A percentile compares a stretch with the other conserved stretches of the same genome.
These are phyloP conservation scores for Chionoecetes opilio DNA, from an alignment of 1,140 invertebrate genomes.

Conservation along the genomic window DNA sequence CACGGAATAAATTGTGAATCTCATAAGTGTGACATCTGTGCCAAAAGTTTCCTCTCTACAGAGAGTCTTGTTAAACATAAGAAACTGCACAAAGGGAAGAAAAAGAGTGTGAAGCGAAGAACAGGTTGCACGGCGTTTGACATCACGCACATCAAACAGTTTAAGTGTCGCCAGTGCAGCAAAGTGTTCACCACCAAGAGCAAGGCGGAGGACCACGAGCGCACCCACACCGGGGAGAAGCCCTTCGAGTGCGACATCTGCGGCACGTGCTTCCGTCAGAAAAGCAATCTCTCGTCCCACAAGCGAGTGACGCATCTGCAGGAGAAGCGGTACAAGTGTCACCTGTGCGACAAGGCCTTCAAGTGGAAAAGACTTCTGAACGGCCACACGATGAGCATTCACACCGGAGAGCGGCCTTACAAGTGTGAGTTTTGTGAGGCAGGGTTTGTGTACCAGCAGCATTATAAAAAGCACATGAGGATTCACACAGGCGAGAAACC, in stretches of 20 bases:
- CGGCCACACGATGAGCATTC: slow-evolving; percentile 91
- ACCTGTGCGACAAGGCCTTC: slow-evolving; percentile 88
- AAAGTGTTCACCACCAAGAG: slow-evolving; percentile 87
- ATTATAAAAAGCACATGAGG: slow-evolving; percentile 91
- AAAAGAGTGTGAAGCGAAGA: slow-evolving; percentile 58
- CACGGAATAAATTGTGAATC: slow-evolving; percentile 49
- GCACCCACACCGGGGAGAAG: slow-evolving; percentile 86
- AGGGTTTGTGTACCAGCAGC: slow-evolving; percentile 92
- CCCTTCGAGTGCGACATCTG: slow-evolving; percentile 83
- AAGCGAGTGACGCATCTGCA: slow-evolving; percentile 91
- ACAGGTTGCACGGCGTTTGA: slow-evolving; percentile 61
- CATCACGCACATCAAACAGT: slow-evolving; percentile 69
- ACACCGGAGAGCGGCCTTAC: slow-evolving; percentile 91
- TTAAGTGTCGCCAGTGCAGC: slow-evolving; percentile 82
- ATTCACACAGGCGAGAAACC: slow-evolving; percentile 86
- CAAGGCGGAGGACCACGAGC: slow-evolving; percentile 91
- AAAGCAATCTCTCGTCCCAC: slow-evolving; percentile 84
- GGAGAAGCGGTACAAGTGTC: slow-evolving; percentile 86
- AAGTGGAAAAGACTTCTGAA: slow-evolving; percentile 89
- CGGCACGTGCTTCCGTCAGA: slow-evolving; percentile 82
- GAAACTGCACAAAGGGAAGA: slow-evolving; percentile 62
- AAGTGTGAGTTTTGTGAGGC: slow-evolving; percentile 89
- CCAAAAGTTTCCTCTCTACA: slow-evolving; percentile 64
- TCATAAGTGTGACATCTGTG: slow-evolving; percentile 65
- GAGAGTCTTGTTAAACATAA: slow-evolving; percentile 68